These are phyloP conservation scores for Hyperoplus immaculatus DNA, from an alignment of 2,797 vertebrate species.

Conservation along the genomic window DNA sequence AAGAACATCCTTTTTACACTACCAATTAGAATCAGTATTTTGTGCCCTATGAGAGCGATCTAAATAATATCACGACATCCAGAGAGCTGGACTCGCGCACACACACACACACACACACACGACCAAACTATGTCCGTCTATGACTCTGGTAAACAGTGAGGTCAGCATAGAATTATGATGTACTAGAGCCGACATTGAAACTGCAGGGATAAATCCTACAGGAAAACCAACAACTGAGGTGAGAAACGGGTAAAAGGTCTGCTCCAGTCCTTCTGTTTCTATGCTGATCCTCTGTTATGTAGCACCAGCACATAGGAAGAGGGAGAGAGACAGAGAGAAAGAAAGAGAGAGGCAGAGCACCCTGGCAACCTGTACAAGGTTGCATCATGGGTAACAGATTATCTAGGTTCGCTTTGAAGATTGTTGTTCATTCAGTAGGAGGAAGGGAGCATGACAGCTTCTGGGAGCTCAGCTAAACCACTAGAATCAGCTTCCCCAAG, in stretches of 20 bases:
- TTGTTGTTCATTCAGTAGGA: constrained; percentile 80
- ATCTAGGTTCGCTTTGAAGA: constrained; percentile 87
- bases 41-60: too few relatives aligned
- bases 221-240: not conserved
- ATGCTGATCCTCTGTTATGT: constrained; percentile 63
- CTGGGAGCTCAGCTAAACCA: constrained; percentile 48
- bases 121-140: constrained; percentile 56
- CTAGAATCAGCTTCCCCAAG: constrained; percentile 50
- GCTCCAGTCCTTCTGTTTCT: constrained; percentile 50
- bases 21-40: too few relatives aligned
- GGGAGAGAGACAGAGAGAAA: constrained; percentile 33
- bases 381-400: constrained; percentile 85
- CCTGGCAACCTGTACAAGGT: constrained; percentile 80
- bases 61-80: too few relatives aligned
- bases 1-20: too few relatives aligned
- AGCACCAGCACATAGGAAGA: constrained; percentile 86
- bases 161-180: constrained; percentile 44
- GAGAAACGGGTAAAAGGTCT: constrained; percentile 24
- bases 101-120: too few relatives aligned
- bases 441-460: constrained; percentile 49
- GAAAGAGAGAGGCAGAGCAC: constrained; percentile 67
- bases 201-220: constrained; percentile 17
- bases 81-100: too few relatives aligned
- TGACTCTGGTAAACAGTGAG: constrained; percentile 52
- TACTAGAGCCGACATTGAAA: constrained; percentile 33